phyloP scores from a whole-genome alignment of 2,113 vertebrate genomes.

The Microtus montanus region DNA sequence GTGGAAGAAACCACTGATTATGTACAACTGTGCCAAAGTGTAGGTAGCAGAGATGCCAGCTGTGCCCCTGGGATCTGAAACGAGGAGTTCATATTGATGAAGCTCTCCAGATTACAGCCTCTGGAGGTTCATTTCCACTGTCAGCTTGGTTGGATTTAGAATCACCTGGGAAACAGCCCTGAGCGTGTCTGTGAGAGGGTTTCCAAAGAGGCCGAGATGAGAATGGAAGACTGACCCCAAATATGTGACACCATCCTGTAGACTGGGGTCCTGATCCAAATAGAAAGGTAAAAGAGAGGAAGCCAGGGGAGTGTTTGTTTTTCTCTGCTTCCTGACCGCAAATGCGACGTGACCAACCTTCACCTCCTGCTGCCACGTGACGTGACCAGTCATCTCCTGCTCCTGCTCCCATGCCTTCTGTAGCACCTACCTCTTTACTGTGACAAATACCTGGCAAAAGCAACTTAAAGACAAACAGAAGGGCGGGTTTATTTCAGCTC shows the following conservation, averaged over 20 bases:
- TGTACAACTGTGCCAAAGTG: slow-evolving; percentile 89
- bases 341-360: neutral
- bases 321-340: neutral
- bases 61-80: slow-evolving; percentile 84
- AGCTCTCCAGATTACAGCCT: slow-evolving; percentile 88
- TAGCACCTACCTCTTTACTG: neutral
- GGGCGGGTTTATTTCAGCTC: neutral
- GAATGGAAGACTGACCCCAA: neutral
- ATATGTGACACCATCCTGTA: neutral
- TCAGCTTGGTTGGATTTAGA: neutral
- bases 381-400: neutral
- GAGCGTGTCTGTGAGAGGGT: neutral
- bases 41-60: slow-evolving; percentile 95
- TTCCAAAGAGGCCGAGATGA: neutral
- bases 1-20: slow-evolving; percentile 95
- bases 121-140: slow-evolving; percentile 71
- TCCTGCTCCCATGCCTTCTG: neutral
- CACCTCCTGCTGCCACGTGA: neutral
- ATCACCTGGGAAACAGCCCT: neutral
- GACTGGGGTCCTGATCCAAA: neutral
- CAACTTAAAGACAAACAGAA: neutral
- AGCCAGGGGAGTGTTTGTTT: neutral
- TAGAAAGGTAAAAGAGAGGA: neutral
- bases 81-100: slow-evolving; percentile 81
- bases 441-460: neutral